Percentiles rank a stretch among this genome's conserved stretches.
Conservation (phyloP, 1,140 invertebrate species). For the Samia ricini region DNA sequence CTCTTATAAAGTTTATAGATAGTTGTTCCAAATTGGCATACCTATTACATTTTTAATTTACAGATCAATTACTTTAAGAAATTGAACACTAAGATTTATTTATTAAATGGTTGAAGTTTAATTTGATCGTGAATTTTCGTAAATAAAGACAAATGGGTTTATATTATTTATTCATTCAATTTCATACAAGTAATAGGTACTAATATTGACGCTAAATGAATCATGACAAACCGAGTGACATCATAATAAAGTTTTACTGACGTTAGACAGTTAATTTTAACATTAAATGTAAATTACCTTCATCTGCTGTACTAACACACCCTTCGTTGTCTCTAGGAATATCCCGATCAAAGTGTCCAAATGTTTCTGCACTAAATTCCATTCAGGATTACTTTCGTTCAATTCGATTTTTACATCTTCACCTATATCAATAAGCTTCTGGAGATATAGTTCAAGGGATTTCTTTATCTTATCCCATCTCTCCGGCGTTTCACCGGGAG, state of each 20-base stretch:
- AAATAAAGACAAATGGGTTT: background rate
- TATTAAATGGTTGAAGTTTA: no score
- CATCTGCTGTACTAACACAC: slow-evolving; percentile 74
- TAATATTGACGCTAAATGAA: background rate
- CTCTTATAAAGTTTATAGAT: no score
- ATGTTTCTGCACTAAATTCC: slow-evolving; percentile 61
- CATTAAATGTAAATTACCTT: slow-evolving; percentile 48
- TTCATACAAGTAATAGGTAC: background rate
- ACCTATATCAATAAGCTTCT: slow-evolving; percentile 70
- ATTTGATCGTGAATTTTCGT: no score
- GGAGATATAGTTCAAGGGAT: slow-evolving; percentile 68
- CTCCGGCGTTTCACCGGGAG: slow-evolving; percentile 72
- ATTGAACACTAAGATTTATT: no score
- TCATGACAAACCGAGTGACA: background rate
- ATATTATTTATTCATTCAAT: background rate
- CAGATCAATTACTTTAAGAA: background rate
- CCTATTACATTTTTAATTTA: no score
- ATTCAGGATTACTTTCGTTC: slow-evolving; percentile 66
- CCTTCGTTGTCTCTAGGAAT: slow-evolving; percentile 74
- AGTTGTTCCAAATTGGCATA: no score
- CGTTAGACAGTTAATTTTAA: background rate
- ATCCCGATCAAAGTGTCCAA: slow-evolving; percentile 67
- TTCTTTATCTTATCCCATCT: slow-evolving; percentile 76
- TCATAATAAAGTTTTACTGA: background rate
- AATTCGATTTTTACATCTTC: slow-evolving; percentile 73